Conservation (phyloP, 2,113 vertebrate species). For the Mola mola region DNA sequence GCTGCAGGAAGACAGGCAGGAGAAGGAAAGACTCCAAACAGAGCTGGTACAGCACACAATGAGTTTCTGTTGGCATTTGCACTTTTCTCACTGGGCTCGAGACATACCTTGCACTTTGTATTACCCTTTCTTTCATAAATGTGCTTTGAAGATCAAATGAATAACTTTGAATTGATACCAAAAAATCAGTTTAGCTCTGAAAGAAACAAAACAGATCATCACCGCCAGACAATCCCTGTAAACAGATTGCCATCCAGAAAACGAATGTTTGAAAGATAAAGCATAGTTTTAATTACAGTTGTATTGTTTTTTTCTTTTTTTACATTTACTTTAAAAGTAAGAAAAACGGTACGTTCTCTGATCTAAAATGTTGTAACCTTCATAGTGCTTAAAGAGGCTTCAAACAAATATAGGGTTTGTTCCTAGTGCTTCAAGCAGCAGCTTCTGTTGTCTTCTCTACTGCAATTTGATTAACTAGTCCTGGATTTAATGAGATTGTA, state of each 20-base stretch:
- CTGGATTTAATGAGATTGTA: not conserved
- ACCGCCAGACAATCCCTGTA: not conserved
- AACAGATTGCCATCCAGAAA: too few relatives aligned
- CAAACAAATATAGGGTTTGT: too few relatives aligned
- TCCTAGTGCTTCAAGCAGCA: not conserved
- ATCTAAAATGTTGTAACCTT: too few relatives aligned
- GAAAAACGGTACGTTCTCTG: too few relatives aligned
- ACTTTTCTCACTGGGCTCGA: not conserved
- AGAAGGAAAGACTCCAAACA: constrained; percentile 87
- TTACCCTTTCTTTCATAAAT: not conserved
- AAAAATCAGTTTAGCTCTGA: constrained; percentile 22
- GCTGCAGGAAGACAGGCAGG: constrained; percentile 84
- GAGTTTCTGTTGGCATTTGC: not conserved
- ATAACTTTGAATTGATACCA: not conserved
- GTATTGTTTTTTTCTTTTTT: too few relatives aligned
- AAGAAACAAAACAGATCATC: too few relatives aligned
- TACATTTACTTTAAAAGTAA: too few relatives aligned
- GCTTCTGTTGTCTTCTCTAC: not conserved
- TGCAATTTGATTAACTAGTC: not conserved
- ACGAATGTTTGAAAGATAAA: too few relatives aligned
- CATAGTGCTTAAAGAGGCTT: too few relatives aligned
- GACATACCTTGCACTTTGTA: constrained; percentile 8
- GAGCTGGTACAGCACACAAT: constrained; percentile 87
- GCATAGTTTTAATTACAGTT: not conserved
- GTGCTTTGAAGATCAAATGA: constrained; percentile 8